These are phyloP conservation scores for Mythimna vitellina DNA, from an alignment of 2,888 invertebrate species.

Conservation along the genomic window DNA sequence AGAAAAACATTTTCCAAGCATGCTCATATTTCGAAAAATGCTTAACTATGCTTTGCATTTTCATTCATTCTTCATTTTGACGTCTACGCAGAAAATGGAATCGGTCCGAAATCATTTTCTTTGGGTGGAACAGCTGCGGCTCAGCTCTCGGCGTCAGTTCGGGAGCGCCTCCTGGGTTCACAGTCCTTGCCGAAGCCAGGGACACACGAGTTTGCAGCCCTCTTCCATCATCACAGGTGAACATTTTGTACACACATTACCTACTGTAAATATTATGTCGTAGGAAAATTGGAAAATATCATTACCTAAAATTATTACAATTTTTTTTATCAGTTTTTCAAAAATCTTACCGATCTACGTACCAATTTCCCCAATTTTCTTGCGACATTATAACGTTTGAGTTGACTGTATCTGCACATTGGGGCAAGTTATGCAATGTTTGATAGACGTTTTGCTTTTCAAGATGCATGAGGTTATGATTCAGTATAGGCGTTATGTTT, in stretches of 20 bases:
- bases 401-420: constrained; percentile 9
- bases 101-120: constrained; percentile 96
- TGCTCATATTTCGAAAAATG: neutral
- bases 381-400: constrained; percentile 2
- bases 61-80: constrained; percentile 50
- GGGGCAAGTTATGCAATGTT: constrained; percentile 10
- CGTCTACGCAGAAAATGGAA: constrained; percentile 91
- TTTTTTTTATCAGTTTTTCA: neutral
- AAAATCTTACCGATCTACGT: neutral
- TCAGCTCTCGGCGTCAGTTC: constrained; percentile 96
- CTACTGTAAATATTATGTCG: neutral
- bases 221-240: constrained; percentile 92
- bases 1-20: neutral
- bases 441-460: constrained; percentile 2
- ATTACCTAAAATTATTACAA: neutral
- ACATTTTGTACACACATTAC: neutral
- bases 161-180: constrained; percentile 96
- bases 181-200: constrained; percentile 96
- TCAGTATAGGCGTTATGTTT: constrained; percentile 23
- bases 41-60: constrained; percentile 31
- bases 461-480: constrained; percentile 30
- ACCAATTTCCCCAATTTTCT: neutral
- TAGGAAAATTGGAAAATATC: neutral
- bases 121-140: constrained; percentile 96
- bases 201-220: constrained; percentile 92